These are phyloP conservation scores for Sesamia inferens DNA, from an alignment of 2,888 invertebrate species.

Conservation along the genomic window DNA sequence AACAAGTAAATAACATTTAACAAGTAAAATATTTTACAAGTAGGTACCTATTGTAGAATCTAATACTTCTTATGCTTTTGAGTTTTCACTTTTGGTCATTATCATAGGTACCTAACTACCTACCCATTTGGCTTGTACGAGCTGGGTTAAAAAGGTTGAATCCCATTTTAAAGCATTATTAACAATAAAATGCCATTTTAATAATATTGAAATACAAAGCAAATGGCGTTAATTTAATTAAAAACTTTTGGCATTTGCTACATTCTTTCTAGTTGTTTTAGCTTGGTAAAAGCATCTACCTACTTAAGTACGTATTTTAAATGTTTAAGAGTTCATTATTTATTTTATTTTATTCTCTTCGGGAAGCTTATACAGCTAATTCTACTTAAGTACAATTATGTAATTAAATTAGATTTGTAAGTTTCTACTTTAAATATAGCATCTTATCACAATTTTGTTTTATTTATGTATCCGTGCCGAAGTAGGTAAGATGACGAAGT, in stretches of 20 bases:
- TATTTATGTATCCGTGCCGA: neutral
- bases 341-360: neutral
- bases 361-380: neutral
- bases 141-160: neutral
- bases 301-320: neutral
- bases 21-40: too few species aligned
- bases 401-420: neutral
- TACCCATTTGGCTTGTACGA: neutral
- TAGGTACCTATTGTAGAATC: neutral
- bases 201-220: too few species aligned
- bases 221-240: too few species aligned
- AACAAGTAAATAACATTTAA: too few species aligned
- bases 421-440: neutral
- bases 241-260: neutral
- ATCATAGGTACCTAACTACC: neutral
- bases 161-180: neutral
- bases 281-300: neutral
- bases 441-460: neutral
- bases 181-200: neutral
- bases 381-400: neutral
- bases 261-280: neutral
- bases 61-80: neutral
- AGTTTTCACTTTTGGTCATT: neutral
- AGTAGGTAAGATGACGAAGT: too few species aligned
- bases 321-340: neutral